These are phyloP conservation scores for Nasonovia ribisnigri DNA, from an alignment of 2,888 invertebrate genomes.

Conservation along the genomic window DNA sequence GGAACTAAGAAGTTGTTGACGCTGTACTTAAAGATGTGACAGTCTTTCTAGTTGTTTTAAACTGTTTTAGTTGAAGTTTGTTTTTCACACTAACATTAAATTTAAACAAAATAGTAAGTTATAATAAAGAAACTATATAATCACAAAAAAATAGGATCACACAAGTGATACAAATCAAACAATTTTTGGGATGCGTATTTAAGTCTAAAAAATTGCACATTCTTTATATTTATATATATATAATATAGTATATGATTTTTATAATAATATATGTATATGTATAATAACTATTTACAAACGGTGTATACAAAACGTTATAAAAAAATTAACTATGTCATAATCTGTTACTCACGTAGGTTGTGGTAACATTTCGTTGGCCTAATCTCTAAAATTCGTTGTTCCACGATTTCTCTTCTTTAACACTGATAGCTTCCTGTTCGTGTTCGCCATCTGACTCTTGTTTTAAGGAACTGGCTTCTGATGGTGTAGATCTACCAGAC, in stretches of 20 bases:
- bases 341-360: conserved; percentile 48
- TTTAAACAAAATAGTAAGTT: conserved; percentile 56
- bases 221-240: conserved; percentile 50
- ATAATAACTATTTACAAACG: conserved; percentile 64
- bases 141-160: conserved; percentile 62
- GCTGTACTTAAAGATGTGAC: conserved; percentile 57
- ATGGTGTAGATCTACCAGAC: conserved; percentile 55
- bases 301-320: conserved; percentile 62
- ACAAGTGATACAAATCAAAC: conserved; percentile 63
- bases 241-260: conserved; percentile 47
- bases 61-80: conserved; percentile 53
- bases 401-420: conserved; percentile 64
- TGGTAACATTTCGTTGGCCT: conserved; percentile 58
- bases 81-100: conserved; percentile 58
- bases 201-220: conserved; percentile 64
- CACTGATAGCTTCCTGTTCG: conserved; percentile 58
- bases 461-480: conserved; percentile 48
- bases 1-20: conserved; percentile 57
- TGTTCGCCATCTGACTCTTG: conserved; percentile 58
- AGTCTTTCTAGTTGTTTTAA: conserved; percentile 60
- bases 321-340: conserved; percentile 60
- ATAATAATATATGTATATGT: conserved; percentile 55
- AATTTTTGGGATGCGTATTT: conserved; percentile 59
- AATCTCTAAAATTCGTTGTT: conserved; percentile 65
- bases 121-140: conserved; percentile 61